A percentile compares a stretch with the other conserved stretches of the same genome.
phyloP scores from a whole-genome alignment of 2,113 vertebrate genomes.

The Rostratula benghalensis region DNA sequence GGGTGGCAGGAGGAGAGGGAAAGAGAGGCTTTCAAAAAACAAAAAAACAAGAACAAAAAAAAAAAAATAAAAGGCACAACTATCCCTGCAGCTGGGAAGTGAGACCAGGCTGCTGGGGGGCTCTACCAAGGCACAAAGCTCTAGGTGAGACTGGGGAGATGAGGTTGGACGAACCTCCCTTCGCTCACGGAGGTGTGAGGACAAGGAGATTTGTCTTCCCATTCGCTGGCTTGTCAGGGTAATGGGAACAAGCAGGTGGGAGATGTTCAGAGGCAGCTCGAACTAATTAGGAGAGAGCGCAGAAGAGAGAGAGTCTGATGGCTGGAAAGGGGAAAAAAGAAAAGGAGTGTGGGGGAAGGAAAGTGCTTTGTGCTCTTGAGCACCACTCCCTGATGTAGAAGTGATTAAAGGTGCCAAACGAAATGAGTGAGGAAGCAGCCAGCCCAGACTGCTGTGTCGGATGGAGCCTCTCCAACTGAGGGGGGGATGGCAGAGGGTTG shows the following conservation, averaged over 20 bases:
- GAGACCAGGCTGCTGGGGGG: background rate
- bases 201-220: background rate
- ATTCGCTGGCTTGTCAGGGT: background rate
- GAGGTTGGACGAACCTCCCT: background rate
- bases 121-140: background rate
- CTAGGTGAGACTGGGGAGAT: background rate
- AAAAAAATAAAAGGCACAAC: background rate
- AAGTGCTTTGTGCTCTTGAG: background rate
- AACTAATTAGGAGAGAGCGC: background rate
- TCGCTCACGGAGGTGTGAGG: background rate
- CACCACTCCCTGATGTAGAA: background rate
- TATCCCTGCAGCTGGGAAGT: background rate
- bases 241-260: slow-evolving; percentile 14
- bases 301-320: background rate
- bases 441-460: too few relatives aligned
- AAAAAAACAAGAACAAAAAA: background rate
- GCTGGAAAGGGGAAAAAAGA: background rate
- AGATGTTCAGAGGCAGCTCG: background rate
- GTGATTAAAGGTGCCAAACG: background rate
- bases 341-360: background rate
- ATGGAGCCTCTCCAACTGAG: background rate
- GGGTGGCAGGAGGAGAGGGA: background rate
- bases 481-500: background rate
- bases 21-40: background rate
- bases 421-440: background rate